Evolutionary conservation across 2,113 vertebrate genomes (phyloP), one percentile per base, ranked within the genome.

Genomic region (Sphyrna mokarran): DNA sequence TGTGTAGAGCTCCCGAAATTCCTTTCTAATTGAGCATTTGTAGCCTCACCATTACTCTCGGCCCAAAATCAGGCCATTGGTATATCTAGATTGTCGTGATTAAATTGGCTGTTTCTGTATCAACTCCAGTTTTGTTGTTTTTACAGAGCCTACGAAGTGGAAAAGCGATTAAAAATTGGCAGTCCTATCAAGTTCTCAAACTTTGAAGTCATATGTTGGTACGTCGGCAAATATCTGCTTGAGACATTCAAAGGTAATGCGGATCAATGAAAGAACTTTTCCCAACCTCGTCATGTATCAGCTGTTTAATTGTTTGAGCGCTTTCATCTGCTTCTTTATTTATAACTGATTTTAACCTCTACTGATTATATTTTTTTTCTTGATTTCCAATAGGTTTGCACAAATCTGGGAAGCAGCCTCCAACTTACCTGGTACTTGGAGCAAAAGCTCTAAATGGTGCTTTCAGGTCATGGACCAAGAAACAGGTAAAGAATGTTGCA

Each of bases 371-470:
- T 70, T 95, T 95, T 23, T 4, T 70, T 72, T 72, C 23, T 95
- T 72, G 68, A 72, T 54, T 69, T 72, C 37, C 26, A 96, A 90
- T 95, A 99, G 99, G 98, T 97, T 98, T 99, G 97, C 99, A 99
- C 97, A 99, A 99, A 97, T 98, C 98, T 96, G 99, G 99, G 96
- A 98, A 99, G 96, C 99, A 99, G 95, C 98, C 98, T 96, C 97
- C 98, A 76, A 97, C 98, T 63, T 99, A 99, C 96, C 97, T 99
- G 97, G 98, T 99, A 95, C 98, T 99, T 61, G 99, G 98, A 98
- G 99, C 99, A 97, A 99, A 99, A 98, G 98, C 99, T 97, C 98
- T 99, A 96, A 99, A 99, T 54, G 99, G 99, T 97, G 98, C 99
- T 97, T 99, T 99, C 97, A 98, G 99, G 97, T 98, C 99, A 2